Evolutionary conservation across 2,888 invertebrate genomes (phyloP), one percentile per base, ranked within the genome.

Genomic region (Agrotis puta): DNA sequence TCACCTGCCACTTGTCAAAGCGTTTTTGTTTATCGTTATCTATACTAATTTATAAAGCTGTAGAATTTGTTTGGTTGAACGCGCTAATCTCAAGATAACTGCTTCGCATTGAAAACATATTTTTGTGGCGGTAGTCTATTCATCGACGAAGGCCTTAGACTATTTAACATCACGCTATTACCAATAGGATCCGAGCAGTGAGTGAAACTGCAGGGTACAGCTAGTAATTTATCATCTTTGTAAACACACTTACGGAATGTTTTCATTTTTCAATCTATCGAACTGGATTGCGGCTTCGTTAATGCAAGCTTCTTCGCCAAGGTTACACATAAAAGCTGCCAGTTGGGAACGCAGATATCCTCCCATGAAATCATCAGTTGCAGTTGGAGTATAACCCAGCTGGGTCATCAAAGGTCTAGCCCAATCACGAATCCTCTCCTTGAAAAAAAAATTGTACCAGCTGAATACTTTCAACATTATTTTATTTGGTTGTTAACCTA

Each of bases 291-390:
- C 33, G 0, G 95, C 95, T 16, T 90, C 86, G 0, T 59, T 33
- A 1, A 85, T 87, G 72, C 96, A 96, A 0, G 50, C 87, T 0
- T 50, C 20, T 0, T 88, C 90, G 0, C 88, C 85, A 13, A 94
- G 81, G 18, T 81, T 74, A 64, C 96, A 96, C 83, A 94, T 84
- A 0, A 92, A 58, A 0, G 95, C 94, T 0, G 94, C 94, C 20
- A 96, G 64, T 74, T 94, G 93, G 73, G 87, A 93, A 13, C 95
- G 92, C 50, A 95, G 85, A 82, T 94, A 95, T 0, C 93, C 91
- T 3, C 82, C 83, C 94, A 95, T 95, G 86, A 94, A 96, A 2
- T 79, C 39, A 20, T 95, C 95, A 1, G 70, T 70, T 0, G 72
- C 0, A 0, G 51, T 43, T 0, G 92, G 91, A 7, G 66, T 47